Base-by-base conservation (phyloP, 2,888 invertebrate genomes). In the Cerastis leucographa region DNA sequence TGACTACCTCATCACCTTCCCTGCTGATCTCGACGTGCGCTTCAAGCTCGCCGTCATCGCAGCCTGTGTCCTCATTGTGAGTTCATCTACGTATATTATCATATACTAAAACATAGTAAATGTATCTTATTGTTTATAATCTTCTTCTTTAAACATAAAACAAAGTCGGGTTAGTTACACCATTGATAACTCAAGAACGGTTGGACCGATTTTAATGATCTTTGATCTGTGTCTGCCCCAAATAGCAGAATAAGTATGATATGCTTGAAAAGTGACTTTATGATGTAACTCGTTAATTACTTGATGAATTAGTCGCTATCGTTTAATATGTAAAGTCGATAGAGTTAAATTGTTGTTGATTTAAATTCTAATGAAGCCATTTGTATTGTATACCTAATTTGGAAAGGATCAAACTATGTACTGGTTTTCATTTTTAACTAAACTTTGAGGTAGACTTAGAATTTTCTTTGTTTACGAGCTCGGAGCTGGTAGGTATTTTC, bases 31-130 rank as follows among this genome's bases (percentile, higher is more conserved):
- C 64, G 89, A 92, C 72, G 90, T 91, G 64, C 85, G 87, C 62
- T 89, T 85, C 87, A 94, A 94, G 85, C 92, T 92, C 0, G 92
- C 92, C 11, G 65, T 92, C 49, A 88, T 94, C 22, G 92, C 90
- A 54, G 87, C 93, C 22, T 93, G 93, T 81, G 90, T 94, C 40
- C 91, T 94, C 12, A 85, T 89, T 49, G 89, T 89, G n/a, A 84
- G 89, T 89, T 51, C 12, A 9, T 35, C 35, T 35, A 35, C 35
- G 1, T 2, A 35, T 35, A 35, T 3, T 35, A 35, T 35, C 35
- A 2, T 35, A 35, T 35, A 35, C 35, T 35, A 35, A 35, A 35
- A 35, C 35, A 35, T 35, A 35, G 35, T 35, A 35, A 35, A 2
- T 35, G 3, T 35, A 2, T 35, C 35, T 2, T 35, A 35, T 2